Conservation (phyloP, 2,888 invertebrate genomes). For the Pristionchus exspectatus region DNA sequence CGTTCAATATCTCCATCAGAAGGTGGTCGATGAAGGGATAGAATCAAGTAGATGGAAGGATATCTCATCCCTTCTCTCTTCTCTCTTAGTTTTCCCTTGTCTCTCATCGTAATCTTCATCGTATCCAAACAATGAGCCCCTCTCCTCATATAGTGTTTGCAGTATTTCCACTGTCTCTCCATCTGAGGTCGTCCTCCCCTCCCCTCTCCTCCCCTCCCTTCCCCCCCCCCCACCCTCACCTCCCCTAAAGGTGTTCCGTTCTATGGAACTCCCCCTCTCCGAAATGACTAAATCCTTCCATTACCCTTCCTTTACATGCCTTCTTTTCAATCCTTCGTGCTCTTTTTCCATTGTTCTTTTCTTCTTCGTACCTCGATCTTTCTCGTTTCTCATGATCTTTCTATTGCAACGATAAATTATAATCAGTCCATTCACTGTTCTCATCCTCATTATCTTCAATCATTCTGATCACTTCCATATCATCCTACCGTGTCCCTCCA, state of each 20-base stretch:
- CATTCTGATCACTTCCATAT: not conserved
- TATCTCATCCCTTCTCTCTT: not conserved
- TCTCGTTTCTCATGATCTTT: not conserved
- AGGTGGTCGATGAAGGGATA: not conserved
- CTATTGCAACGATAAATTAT: not conserved
- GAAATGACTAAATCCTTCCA: constrained; percentile 24
- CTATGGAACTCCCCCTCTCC: not conserved
- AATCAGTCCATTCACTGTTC: not conserved
- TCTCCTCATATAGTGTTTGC: constrained; percentile 16
- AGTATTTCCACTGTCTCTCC: constrained; percentile 39
- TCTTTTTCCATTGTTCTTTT: not conserved
- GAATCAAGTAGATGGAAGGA: not conserved
- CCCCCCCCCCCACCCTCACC: not conserved
- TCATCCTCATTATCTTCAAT: not conserved
- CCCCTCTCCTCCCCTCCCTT: not conserved
- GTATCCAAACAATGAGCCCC: constrained; percentile 35
- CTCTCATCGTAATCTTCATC: constrained; percentile 24
- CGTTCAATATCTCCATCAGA: not conserved
- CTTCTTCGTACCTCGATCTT: not conserved
- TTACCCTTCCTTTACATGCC: not conserved
- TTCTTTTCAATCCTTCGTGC: not conserved
- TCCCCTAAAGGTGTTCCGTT: not conserved
- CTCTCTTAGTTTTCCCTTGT: not conserved
- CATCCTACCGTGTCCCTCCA: not conserved
- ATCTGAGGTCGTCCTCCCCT: constrained; percentile 32